These are phyloP conservation scores for Drosophila acutilabella DNA, from an alignment of 2,888 invertebrate species.

Conservation along the genomic window DNA sequence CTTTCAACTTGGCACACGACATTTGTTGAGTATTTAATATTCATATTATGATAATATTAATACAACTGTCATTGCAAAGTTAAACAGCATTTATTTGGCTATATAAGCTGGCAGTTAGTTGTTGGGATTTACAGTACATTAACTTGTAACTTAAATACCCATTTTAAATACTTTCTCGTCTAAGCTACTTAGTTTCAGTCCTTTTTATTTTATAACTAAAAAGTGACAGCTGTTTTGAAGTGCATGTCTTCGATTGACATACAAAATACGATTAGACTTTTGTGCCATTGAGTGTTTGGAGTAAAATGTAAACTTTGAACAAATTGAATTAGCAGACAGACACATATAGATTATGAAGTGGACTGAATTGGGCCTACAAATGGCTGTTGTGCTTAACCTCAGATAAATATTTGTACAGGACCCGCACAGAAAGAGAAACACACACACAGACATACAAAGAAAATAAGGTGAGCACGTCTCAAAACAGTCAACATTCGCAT, in stretches of 20 bases:
- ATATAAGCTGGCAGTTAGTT: too few species aligned
- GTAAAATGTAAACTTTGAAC: constrained; percentile 36
- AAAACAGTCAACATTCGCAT: constrained; percentile 56
- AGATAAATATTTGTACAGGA: constrained; percentile 67
- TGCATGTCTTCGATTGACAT: background rate
- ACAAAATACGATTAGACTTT: constrained; percentile 32
- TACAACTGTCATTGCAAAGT: background rate
- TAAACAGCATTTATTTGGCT: background rate
- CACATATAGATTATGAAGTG: constrained; percentile 34
- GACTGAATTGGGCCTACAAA: constrained; percentile 34
- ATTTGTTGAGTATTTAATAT: constrained; percentile 1
- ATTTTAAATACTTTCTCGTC: too few species aligned
- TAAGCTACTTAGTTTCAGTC: too few species aligned
- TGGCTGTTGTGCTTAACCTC: constrained; percentile 58
- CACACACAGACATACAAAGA: background rate
- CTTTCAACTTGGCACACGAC: constrained; percentile 3
- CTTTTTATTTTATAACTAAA: background rate
- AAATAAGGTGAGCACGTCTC: constrained; percentile 53
- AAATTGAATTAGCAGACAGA: constrained; percentile 60
- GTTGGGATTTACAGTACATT: too few species aligned
- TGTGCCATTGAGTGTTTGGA: constrained; percentile 23
- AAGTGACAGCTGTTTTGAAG: background rate
- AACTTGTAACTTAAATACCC: too few species aligned
- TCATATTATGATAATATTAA: constrained; percentile 1
- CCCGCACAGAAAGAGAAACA: background rate